Evolutionary conservation across 2,888 invertebrate species (phyloP).

Genomic region (Tortricodes alternella): DNA sequence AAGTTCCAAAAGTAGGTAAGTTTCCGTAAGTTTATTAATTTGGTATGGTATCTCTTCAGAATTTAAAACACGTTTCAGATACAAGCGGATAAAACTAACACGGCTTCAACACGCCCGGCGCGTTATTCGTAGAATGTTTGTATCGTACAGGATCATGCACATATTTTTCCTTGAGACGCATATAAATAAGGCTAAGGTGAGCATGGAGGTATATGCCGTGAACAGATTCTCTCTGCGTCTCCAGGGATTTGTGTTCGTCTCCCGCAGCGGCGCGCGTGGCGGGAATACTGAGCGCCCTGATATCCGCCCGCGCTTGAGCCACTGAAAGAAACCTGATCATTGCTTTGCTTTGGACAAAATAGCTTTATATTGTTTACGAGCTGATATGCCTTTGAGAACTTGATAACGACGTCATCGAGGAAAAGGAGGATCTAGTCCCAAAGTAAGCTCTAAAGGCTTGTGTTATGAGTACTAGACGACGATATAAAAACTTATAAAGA

Average conservation of each 20-base stretch:
- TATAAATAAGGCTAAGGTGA: slow-evolving; percentile 71
- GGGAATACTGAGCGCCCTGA: slow-evolving; percentile 55
- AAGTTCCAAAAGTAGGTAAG: background rate
- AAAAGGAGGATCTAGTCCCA: no score
- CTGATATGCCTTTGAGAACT: slow-evolving; percentile 3
- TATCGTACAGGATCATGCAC: slow-evolving; percentile 48
- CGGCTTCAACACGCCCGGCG: background rate
- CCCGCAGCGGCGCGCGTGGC: slow-evolving; percentile 70
- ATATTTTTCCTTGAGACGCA: slow-evolving; percentile 66
- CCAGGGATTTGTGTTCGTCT: slow-evolving; percentile 75
- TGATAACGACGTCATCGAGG: no score
- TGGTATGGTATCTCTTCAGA: background rate
- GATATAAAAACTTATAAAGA: no score
- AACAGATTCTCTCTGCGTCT: slow-evolving; percentile 67
- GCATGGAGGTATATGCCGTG: slow-evolving; percentile 58
- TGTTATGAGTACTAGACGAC: no score
- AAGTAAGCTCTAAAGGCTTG: no score
- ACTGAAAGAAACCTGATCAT: slow-evolving; percentile 36
- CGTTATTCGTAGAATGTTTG: slow-evolving; percentile 19
- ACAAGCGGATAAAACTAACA: slow-evolving; percentile 13
- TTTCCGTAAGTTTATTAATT: no score
- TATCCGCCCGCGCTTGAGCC: slow-evolving; percentile 39
- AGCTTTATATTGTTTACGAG: slow-evolving; percentile 15
- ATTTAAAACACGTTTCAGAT: background rate
- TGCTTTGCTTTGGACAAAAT: slow-evolving; percentile 31